phyloP scores from a whole-genome alignment of 2,797 vertebrate genomes.

The Thamnophis elegans region DNA sequence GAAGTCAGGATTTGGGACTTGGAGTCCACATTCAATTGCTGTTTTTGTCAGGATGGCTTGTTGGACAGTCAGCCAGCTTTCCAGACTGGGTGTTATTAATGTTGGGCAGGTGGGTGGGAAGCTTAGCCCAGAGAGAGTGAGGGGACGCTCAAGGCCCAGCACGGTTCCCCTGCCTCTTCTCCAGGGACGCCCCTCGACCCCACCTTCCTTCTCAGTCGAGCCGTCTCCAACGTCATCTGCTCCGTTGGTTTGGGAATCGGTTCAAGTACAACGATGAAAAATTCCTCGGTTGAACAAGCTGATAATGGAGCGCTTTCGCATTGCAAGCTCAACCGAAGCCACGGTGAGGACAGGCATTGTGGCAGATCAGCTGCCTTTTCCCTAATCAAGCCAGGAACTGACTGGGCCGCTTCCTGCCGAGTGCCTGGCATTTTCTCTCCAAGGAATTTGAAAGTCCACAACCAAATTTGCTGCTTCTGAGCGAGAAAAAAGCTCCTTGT shows the following conservation, averaged over 20 bases:
- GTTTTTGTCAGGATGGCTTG: background rate
- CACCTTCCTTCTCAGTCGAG: conserved; percentile 61
- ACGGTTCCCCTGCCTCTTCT: background rate
- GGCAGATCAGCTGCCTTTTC: background rate
- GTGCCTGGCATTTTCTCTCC: background rate
- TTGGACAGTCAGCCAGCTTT: background rate
- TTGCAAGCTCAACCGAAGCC: conserved; percentile 29
- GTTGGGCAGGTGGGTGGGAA: background rate
- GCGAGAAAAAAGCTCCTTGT: background rate
- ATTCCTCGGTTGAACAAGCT: conserved; percentile 55
- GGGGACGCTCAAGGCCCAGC: background rate
- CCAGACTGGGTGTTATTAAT: background rate
- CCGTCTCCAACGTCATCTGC: conserved; percentile 67
- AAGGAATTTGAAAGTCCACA: background rate
- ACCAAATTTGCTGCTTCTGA: background rate
- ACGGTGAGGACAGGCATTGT: conserved; percentile 32
- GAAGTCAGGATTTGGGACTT: background rate
- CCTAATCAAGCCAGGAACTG: background rate
- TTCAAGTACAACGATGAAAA: conserved; percentile 64
- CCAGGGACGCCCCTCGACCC: conserved; percentile 72
- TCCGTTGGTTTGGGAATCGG: conserved; percentile 40
- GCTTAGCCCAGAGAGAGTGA: background rate
- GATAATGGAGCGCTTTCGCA: conserved; percentile 47
- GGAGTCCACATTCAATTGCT: background rate
- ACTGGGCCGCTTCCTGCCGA: background rate